These are phyloP conservation scores for Eclectus roratus DNA, from an alignment of 2,113 vertebrate species.

Conservation along the genomic window DNA sequence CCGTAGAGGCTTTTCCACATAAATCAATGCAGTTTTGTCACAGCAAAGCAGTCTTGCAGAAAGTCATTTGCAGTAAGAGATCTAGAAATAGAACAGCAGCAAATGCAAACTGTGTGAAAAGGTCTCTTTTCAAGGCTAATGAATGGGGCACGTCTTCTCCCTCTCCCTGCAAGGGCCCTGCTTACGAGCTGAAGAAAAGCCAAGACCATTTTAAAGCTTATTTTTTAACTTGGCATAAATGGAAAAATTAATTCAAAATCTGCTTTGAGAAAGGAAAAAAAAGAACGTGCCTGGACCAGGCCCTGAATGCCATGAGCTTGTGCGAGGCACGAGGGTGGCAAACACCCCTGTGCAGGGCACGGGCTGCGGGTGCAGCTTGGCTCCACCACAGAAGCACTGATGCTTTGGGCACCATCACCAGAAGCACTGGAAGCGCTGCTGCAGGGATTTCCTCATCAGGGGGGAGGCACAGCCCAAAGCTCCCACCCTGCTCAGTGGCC, in stretches of 20 bases:
- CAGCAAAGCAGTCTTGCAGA: background rate
- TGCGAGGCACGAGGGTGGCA: background rate
- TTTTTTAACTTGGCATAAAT: background rate
- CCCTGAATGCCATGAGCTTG: background rate
- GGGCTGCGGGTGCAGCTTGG: background rate
- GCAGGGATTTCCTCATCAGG: background rate
- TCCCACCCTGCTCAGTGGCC: background rate
- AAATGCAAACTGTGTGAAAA: background rate
- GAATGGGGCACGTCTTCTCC: background rate
- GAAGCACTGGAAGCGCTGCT: fast-evolving
- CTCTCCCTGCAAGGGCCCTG: background rate
- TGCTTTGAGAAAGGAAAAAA: background rate
- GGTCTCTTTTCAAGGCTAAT: background rate
- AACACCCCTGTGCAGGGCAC: fast-evolving
- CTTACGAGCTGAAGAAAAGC: background rate
- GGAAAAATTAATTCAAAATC: background rate
- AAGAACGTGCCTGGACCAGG: background rate
- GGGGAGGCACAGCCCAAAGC: background rate
- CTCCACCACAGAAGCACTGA: fast-evolving
- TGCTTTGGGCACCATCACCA: background rate
- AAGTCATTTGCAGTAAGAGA: background rate
- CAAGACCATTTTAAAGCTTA: background rate
- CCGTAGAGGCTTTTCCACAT: background rate
- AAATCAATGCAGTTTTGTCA: background rate
- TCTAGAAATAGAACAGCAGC: background rate